Base-by-base conservation (phyloP, 1,140 invertebrate species). In the Brachionus koreanus region DNA sequence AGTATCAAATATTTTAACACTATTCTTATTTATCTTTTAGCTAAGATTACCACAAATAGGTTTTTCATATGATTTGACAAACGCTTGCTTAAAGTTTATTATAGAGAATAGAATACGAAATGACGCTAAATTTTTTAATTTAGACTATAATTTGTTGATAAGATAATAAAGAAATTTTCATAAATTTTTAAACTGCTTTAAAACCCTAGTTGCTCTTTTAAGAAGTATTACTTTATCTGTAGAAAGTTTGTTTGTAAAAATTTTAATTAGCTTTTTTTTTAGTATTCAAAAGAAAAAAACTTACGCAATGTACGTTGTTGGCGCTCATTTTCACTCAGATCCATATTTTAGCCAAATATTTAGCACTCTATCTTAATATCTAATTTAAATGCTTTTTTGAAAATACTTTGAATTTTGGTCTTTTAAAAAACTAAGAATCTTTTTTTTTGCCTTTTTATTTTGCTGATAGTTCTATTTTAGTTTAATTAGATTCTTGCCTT, bases 181-280 rank as follows among this genome's bases (percentile, higher is more conserved):
- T 49, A 25, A 57, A 57, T 57, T 57, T 57, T 57, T 57, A 57
- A 57, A 57, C 49, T 57, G 49, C 49, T 57, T 57, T 57, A 57
- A 57, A 19, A 57, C 49, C 9, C 19, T 19, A 57, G 49, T 57
- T 19, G 16, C 16, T 57, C n/a, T 23, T 57, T 57, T 19, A 19
- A 57, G 6, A 57, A 57, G 10, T 49, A 5, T 49, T 10, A 49
- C 43, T 57, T 57, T 57, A 57, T 57, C 16, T 19, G 3, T 23
- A 3, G 29, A 19, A 57, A 23, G 16, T 19, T 57, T 57, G 49
- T 57, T 57, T 57, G 49, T 57, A 19, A 23, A n/a, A 23, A 19
- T 57, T 19, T 57, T 57, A 19, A 19, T 25, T 13, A 33, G 63
- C 25, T 33, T 33, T 65, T 65, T 65, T 23, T 16, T 33, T 10